Evolutionary conservation across 2,113 vertebrate genomes (phyloP), one percentile per base, ranked within the genome.

Genomic region (Hystrix cristata): DNA sequence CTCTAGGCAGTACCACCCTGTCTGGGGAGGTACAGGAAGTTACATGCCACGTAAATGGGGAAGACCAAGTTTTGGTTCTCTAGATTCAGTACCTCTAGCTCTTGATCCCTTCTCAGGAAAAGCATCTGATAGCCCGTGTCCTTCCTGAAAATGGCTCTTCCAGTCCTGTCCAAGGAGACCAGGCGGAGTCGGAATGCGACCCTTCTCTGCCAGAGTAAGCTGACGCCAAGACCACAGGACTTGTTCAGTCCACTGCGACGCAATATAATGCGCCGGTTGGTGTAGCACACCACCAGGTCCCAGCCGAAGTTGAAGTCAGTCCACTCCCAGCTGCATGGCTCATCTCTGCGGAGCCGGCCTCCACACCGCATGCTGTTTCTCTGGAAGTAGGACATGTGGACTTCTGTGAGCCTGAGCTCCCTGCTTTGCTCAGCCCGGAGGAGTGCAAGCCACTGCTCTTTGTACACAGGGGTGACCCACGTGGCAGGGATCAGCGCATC

Each of bases 191-290:
- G 81, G 60, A 96, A 96, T 1, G 76, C 38, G 7, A 96, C 10
- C 31, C 91, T 96, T 96, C 87, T 91, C 82, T 91, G 90, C 67
- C 90, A 79, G 27, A 95, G 87, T 64, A 95, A 83, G 87, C 91
- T 95, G 82, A 84, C 29, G 8, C 94, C 69, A 3, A 93, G 67
- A 34, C 76, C 25, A 5, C 19, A 51, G 38, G 60, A 25, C 0
- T 38, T 59, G 34, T 87, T 95, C 34, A 46, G 4, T 1, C 25
- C 31, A 1, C 87, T 96, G 82, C 38, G 69, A 9, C 7, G 23
- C 27, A 97, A 96, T 71, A 72, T 43, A 53, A 97, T 53, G 1
- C 76, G 55, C 15, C 21, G 21, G 87, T 93, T 95, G n/a, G 0
- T 13, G 2, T 96, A 97, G 76, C 8, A 64, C 46, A 97, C 81